These are phyloP conservation scores for Ligdia adustata DNA, from an alignment of 2,888 invertebrate species.

Conservation along the genomic window DNA sequence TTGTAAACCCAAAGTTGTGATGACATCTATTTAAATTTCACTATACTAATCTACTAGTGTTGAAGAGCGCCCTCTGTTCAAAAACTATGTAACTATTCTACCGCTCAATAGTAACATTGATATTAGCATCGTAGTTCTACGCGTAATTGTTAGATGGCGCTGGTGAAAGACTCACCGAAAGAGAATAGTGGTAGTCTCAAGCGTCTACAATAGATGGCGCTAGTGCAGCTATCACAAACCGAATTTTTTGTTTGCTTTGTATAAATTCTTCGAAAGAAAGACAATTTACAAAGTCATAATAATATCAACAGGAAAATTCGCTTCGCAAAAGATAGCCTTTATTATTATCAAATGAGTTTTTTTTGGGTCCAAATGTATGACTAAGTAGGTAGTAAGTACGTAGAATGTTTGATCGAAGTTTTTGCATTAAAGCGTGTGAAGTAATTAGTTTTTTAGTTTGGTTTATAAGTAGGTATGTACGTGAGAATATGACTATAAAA, in stretches of 20 bases:
- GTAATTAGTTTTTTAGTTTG: too few relatives aligned
- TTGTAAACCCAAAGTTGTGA: too few relatives aligned
- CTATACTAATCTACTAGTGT: too few relatives aligned
- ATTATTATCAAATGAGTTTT: background rate
- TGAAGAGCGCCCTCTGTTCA: conserved; percentile 37
- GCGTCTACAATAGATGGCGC: conserved; percentile 39
- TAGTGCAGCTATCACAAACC: conserved; percentile 4
- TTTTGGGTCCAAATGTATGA: too few relatives aligned
- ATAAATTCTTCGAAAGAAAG: background rate
- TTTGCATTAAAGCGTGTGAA: too few relatives aligned
- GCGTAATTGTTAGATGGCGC: conserved; percentile 41
- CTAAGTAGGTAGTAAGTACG: background rate
- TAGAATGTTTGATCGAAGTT: too few relatives aligned
- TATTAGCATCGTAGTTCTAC: background rate
- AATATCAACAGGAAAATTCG: conserved; percentile 3
- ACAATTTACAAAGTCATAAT: too few relatives aligned
- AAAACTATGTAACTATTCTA: too few relatives aligned
- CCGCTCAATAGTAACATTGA: background rate
- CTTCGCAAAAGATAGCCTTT: conserved; percentile 2
- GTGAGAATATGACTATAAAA: too few relatives aligned
- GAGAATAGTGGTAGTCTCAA: background rate
- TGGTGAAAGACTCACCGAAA: conserved; percentile 14
- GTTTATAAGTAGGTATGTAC: too few relatives aligned
- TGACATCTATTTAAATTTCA: too few relatives aligned
- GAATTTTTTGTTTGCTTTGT: background rate